Evolutionary conservation across 1,140 invertebrate genomes (phyloP).

Genomic region (Bombus ignitus): DNA sequence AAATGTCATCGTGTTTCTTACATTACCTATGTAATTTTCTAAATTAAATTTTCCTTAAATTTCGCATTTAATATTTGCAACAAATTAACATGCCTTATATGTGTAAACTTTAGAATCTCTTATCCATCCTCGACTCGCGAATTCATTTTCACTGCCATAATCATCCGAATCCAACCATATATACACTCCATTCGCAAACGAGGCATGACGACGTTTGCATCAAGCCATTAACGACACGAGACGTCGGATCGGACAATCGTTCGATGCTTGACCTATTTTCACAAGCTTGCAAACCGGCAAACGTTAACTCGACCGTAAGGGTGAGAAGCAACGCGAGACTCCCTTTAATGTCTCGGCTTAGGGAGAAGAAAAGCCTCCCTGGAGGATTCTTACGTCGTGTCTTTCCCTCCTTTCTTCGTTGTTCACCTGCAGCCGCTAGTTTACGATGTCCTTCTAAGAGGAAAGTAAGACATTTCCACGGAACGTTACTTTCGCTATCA

Average conservation of each 20-base stretch:
- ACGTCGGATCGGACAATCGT: not conserved
- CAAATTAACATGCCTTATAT: too few relatives aligned
- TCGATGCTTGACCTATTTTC: conserved; percentile 33
- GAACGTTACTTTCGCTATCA: conserved; percentile 36
- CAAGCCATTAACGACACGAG: not conserved
- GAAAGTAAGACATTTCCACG: conserved; percentile 23
- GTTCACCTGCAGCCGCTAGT: not conserved
- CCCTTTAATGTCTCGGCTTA: conserved; percentile 1
- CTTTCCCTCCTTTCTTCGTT: not conserved
- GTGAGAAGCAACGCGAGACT: conserved; percentile 4
- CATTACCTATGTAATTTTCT: too few relatives aligned
- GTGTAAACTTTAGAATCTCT: not conserved
- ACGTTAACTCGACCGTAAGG: conserved; percentile 4
- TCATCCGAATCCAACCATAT: not conserved
- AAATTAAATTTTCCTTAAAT: not conserved
- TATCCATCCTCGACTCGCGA: not conserved
- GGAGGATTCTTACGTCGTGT: not conserved
- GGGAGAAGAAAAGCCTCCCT: not conserved
- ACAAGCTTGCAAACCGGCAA: not conserved
- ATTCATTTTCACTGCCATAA: not conserved
- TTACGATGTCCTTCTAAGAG: conserved; percentile 7
- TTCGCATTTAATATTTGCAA: not conserved
- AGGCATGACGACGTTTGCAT: not conserved
- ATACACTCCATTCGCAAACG: not conserved
- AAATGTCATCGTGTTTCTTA: too few relatives aligned